Conservation (phyloP, 1,140 invertebrate species). For the Leptinotarsa undecemlineata region DNA sequence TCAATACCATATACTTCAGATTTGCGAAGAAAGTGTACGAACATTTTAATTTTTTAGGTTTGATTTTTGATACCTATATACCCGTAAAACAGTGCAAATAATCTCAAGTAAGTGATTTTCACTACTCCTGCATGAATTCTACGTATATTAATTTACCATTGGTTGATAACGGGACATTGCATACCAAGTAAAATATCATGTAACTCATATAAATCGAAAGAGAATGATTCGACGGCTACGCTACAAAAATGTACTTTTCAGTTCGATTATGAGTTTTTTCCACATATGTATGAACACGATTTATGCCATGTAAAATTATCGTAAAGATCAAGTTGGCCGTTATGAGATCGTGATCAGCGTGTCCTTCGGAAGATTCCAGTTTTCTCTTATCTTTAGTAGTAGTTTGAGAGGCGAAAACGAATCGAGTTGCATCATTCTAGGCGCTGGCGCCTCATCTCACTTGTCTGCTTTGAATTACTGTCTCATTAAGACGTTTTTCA, state of each 20-base stretch:
- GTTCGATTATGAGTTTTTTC: background rate
- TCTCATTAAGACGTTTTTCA: no score
- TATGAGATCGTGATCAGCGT: slow-evolving; percentile 3
- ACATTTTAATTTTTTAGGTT: no score
- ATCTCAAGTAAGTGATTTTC: no score
- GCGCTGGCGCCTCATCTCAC: background rate
- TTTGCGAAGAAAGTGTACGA: no score
- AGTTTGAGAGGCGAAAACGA: background rate
- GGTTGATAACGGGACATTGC: background rate
- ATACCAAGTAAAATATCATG: background rate
- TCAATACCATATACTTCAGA: no score
- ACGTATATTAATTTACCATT: no score
- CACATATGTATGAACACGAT: slow-evolving; percentile 2
- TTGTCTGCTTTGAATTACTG: no score
- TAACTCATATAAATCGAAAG: background rate
- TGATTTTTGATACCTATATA: no score
- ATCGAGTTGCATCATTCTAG: background rate
- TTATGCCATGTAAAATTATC: background rate
- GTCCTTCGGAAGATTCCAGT: background rate
- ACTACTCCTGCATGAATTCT: no score
- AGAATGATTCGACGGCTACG: background rate
- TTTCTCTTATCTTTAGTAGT: slow-evolving; percentile 4
- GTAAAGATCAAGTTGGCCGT: slow-evolving; percentile 8
- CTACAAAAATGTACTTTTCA: slow-evolving; percentile 1
- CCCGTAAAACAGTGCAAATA: no score